These are phyloP conservation scores for Menura novaehollandiae DNA, from an alignment of 2,113 vertebrate genomes.

Conservation along the genomic window DNA sequence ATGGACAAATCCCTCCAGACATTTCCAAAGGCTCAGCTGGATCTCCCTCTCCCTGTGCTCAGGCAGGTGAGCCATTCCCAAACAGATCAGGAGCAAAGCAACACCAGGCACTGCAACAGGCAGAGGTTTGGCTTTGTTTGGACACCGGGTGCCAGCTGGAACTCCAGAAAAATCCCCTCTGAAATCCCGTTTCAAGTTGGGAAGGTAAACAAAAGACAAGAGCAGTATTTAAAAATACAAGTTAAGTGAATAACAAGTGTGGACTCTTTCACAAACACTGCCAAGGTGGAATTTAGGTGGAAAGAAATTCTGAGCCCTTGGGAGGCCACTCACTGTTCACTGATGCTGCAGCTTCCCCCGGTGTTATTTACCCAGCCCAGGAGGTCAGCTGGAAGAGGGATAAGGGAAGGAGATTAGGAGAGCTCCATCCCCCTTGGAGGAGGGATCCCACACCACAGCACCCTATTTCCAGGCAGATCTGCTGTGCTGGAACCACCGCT, in stretches of 20 bases:
- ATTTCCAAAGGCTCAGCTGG: background rate
- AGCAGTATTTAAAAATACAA: background rate
- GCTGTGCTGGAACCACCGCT: background rate
- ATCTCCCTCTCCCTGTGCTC: background rate
- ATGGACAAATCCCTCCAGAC: background rate
- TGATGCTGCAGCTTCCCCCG: background rate
- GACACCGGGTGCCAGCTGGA: background rate
- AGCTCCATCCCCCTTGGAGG: background rate
- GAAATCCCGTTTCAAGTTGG: background rate
- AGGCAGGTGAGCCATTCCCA: background rate
- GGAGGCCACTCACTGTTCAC: constrained; percentile 70
- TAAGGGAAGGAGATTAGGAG: background rate
- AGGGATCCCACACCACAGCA: background rate
- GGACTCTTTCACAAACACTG: background rate
- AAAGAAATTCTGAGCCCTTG: background rate
- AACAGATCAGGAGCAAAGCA: background rate
- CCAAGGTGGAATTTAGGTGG: background rate
- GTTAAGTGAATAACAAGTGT: background rate
- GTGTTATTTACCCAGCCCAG: constrained; percentile 53
- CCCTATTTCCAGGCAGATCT: background rate
- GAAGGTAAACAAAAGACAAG: background rate
- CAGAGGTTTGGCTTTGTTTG: background rate
- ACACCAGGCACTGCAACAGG: background rate
- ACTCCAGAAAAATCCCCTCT: background rate
- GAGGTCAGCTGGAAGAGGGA: constrained; percentile 40